These are phyloP conservation scores for Fregetta grallaria DNA, from an alignment of 2,113 vertebrate genomes.

Conservation along the genomic window DNA sequence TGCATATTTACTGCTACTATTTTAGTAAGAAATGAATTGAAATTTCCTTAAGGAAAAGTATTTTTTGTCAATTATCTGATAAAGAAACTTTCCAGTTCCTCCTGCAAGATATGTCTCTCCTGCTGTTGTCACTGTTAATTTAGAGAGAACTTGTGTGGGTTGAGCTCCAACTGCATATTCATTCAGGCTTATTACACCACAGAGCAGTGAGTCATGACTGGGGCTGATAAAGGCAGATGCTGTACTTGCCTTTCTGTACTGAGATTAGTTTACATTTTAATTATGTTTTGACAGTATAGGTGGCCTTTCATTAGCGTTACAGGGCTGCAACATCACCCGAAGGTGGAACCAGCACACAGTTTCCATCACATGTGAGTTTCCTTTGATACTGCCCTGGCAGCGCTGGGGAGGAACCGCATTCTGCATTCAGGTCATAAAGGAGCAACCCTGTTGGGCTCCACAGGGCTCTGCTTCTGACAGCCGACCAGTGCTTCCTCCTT, in stretches of 20 bases:
- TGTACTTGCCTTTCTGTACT: neutral
- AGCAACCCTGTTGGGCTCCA: neutral
- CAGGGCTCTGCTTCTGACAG: neutral
- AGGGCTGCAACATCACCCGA: neutral
- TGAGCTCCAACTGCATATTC: slow-evolving; percentile 16
- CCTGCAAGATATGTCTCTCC: neutral
- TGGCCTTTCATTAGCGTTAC: slow-evolving; percentile 26
- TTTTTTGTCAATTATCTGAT: neutral
- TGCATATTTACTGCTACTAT: neutral
- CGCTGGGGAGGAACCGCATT: neutral
- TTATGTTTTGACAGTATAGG: slow-evolving; percentile 49
- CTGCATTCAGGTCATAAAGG: neutral
- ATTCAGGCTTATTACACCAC: neutral
- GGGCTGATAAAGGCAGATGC: slow-evolving; percentile 46
- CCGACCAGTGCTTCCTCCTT: neutral
- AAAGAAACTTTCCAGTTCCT: neutral
- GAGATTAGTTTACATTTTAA: slow-evolving; percentile 52
- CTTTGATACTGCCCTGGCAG: slow-evolving; percentile 1
- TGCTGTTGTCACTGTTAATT: neutral
- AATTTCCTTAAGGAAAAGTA: neutral
- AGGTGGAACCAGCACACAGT: neutral
- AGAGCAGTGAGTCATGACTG: slow-evolving; percentile 37
- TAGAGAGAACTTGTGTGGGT: neutral
- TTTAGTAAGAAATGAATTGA: neutral
- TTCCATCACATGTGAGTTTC: slow-evolving; percentile 30